Conservation (phyloP, 92 coral and sea anemone genomes). For the Muricea muricata region DNA sequence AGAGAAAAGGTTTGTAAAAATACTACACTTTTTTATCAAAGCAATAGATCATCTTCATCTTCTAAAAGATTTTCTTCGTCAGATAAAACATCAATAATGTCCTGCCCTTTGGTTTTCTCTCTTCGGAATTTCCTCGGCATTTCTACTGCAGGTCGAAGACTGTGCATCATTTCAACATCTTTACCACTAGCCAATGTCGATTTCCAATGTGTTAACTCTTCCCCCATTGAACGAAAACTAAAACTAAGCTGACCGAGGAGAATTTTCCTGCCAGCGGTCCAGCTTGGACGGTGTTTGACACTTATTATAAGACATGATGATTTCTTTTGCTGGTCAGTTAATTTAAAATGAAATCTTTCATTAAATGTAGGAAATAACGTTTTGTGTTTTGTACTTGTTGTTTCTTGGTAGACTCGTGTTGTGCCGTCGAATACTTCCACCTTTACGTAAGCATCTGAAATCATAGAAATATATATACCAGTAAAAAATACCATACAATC, state of each 20-base stretch:
- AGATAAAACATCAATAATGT: conserved; percentile 29
- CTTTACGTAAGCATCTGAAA: conserved; percentile 86
- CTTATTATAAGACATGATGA: conserved; percentile 79
- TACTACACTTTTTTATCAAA: background rate
- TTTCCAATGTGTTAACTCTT: conserved; percentile 31
- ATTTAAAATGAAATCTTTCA: conserved; percentile 66
- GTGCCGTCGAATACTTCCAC: conserved; percentile 87
- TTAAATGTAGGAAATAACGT: conserved; percentile 83
- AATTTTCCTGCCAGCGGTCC: conserved; percentile 20
- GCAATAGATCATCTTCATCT: conserved; percentile 31
- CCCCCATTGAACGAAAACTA: conserved; percentile 40
- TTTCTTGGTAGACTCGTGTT: conserved; percentile 67
- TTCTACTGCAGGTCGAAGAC: conserved; percentile 28
- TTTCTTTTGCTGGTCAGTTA: conserved; percentile 72
- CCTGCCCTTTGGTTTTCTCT: background rate
- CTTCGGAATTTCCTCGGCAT: conserved; percentile 11
- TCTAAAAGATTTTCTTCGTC: conserved; percentile 42
- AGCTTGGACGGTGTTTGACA: conserved; percentile 80
- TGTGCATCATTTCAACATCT: conserved; percentile 43
- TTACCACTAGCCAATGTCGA: conserved; percentile 27
- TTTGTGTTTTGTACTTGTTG: conserved; percentile 80
- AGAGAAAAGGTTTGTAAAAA: too few species aligned
- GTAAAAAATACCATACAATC: too few species aligned
- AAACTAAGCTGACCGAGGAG: conserved; percentile 41
- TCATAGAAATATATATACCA: background rate